Evolutionary conservation across 2,113 vertebrate genomes (phyloP).

Genomic region (Leptobrachium ailaonicum): DNA sequence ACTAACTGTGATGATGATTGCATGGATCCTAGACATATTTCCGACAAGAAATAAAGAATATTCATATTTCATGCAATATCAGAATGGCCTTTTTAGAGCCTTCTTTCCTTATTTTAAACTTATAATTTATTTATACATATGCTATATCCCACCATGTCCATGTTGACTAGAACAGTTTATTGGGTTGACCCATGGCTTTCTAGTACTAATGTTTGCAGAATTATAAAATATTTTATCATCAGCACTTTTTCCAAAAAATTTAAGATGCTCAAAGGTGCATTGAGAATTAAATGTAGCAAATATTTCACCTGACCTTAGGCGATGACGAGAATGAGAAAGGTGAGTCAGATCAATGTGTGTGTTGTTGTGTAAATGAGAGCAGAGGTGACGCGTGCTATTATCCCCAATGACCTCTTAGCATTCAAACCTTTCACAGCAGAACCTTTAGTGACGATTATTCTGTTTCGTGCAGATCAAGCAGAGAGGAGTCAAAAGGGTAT

Average conservation of each 20-base stretch:
- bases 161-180: no score
- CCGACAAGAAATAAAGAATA: no score
- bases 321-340: neutral
- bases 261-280: conserved; percentile 7
- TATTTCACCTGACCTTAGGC: conserved; percentile 15
- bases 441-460: conserved; percentile 10
- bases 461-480: conserved; percentile 29
- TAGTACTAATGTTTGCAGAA: neutral
- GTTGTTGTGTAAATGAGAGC: conserved; percentile 33
- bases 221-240: neutral
- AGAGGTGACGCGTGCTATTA: conserved; percentile 48
- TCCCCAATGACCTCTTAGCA: conserved; percentile 37
- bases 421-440: conserved; percentile 29
- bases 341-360: neutral
- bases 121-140: no score
- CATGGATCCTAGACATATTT: no score
- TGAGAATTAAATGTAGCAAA: conserved; percentile 9
- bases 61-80: no score
- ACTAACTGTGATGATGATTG: no score
- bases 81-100: no score
- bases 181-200: neutral
- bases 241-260: conserved; percentile 13
- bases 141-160: no score
- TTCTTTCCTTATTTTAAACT: no score
- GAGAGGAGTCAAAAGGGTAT: conserved; percentile 32